These are phyloP conservation scores for Lepidocolaptes lacrymiger DNA, from an alignment of 2,797 vertebrate species.

Conservation along the genomic window DNA sequence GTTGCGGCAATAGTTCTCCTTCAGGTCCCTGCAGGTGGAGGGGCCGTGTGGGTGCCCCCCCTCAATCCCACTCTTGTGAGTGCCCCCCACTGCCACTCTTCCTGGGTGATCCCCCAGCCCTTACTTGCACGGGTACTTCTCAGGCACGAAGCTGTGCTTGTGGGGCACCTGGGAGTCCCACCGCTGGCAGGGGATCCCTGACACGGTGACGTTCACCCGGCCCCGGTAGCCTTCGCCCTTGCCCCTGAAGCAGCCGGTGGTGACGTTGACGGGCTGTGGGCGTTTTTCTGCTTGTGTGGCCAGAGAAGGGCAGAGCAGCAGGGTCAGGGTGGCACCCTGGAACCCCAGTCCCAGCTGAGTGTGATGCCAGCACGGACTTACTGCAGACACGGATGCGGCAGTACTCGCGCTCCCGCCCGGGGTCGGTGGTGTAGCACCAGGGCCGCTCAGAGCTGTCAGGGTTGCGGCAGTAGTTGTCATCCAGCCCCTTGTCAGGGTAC, in stretches of 20 bases:
- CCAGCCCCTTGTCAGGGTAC: constrained; percentile 91
- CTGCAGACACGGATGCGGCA: constrained; percentile 89
- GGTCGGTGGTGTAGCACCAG: constrained; percentile 94
- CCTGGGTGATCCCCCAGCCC: not conserved
- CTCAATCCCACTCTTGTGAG: not conserved
- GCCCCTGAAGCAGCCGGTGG: constrained; percentile 85
- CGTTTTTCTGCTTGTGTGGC: constrained; percentile 76
- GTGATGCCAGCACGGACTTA: constrained; percentile 63
- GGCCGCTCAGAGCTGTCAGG: constrained; percentile 91
- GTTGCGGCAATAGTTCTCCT: constrained; percentile 96
- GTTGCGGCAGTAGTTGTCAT: constrained; percentile 97
- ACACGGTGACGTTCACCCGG: constrained; percentile 85
- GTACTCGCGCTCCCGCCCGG: constrained; percentile 82
- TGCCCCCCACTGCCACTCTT: not conserved
- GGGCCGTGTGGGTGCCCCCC: fast-evolving
- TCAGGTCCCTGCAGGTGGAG: constrained; percentile 82
- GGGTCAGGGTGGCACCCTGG: not conserved
- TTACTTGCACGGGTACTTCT: constrained; percentile 96
- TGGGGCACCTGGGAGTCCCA: constrained; percentile 91
- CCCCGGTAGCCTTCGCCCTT: constrained; percentile 93
- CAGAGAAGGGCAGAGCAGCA: not conserved
- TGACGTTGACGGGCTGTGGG: constrained; percentile 73
- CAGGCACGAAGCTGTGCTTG: constrained; percentile 86
- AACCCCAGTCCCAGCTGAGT: fast-evolving
- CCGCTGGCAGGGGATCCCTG: constrained; percentile 90